Percentiles rank a stretch among this genome's conserved stretches.
phyloP scores from a whole-genome alignment of 2,113 vertebrate genomes.

The Sylvia atricapilla region DNA sequence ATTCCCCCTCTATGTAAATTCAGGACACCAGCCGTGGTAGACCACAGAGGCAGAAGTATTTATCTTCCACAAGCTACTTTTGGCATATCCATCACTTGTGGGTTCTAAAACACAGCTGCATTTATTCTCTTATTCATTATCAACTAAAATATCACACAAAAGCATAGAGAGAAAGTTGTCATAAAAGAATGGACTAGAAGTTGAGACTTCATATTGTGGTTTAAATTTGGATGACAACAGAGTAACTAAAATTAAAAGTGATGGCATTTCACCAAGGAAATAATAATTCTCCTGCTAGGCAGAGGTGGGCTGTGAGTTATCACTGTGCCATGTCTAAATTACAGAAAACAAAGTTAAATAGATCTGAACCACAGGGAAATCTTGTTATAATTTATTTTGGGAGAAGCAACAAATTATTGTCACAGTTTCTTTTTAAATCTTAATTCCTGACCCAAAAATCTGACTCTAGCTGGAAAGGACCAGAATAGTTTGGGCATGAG shows the following conservation, averaged over 20 bases:
- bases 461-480: background rate
- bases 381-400: background rate
- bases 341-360: background rate
- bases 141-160: slow-evolving; percentile 55
- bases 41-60: slow-evolving; percentile 72
- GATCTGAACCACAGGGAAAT: background rate
- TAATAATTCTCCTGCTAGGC: background rate
- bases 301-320: background rate
- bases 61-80: slow-evolving; percentile 67
- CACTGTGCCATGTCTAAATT: background rate
- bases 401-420: background rate
- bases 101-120: slow-evolving; percentile 54
- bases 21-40: slow-evolving; percentile 63
- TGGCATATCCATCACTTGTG: slow-evolving; percentile 47
- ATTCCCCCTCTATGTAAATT: slow-evolving; percentile 62
- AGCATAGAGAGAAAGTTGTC: slow-evolving; percentile 20
- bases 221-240: slow-evolving; percentile 43
- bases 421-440: background rate
- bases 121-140: slow-evolving; percentile 61
- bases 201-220: slow-evolving; percentile 20
- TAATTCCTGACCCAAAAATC: background rate
- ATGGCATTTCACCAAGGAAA: slow-evolving; percentile 22
- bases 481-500: background rate
- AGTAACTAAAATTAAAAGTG: slow-evolving; percentile 15
- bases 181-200: slow-evolving; percentile 58